Evolutionary conservation across 2,113 vertebrate genomes (phyloP), one percentile per base, ranked within the genome.

Genomic region (Ailuropoda melanoleuca): DNA sequence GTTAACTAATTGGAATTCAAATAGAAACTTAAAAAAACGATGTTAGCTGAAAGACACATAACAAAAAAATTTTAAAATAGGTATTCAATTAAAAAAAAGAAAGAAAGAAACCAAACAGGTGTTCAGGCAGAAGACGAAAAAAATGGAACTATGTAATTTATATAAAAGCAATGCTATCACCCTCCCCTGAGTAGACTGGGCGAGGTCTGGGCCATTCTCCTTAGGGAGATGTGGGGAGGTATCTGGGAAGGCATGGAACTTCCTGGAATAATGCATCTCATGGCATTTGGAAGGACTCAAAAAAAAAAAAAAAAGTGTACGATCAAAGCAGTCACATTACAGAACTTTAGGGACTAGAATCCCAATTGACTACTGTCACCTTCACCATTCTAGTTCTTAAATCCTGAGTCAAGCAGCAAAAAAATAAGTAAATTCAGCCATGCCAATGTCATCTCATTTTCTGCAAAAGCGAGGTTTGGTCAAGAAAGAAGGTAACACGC

Each of bases 71-170:
- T 48, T 48, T 18, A 77, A 77, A 77, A 77, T 31, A 75, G 43
- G 43, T 29, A 48, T 31, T 48, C 74, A 77, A 29, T 29, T 75
- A 24, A 46, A 31, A 48, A 77, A 66, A 68, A 9, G 34, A 74
- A 46, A 46, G 98, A 98, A 99, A 98, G 98, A 99, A 43, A 4
- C 5, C 43, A 43, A 43, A 98, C 99, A 99, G 99, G 98, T 99
- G 99, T 99, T 99, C 99, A 99, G 99, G 99, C 99, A 99, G 99
- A 99, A 99, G 99, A 99, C 99, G 99, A 99, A 99, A 99, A 99
- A 99, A 99, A 98, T 98, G 97, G 98, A 99, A 99, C 99, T 99
- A 99, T 98, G 99, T 99, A 99, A 99, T 99, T 99, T 99, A 99
- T 99, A 99, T 98, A 99, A 99, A 89, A 99, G 99, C 99, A 99